These are phyloP conservation scores for Platyrinchus mystaceus DNA, from an alignment of 2,797 vertebrate genomes.

Conservation along the genomic window DNA sequence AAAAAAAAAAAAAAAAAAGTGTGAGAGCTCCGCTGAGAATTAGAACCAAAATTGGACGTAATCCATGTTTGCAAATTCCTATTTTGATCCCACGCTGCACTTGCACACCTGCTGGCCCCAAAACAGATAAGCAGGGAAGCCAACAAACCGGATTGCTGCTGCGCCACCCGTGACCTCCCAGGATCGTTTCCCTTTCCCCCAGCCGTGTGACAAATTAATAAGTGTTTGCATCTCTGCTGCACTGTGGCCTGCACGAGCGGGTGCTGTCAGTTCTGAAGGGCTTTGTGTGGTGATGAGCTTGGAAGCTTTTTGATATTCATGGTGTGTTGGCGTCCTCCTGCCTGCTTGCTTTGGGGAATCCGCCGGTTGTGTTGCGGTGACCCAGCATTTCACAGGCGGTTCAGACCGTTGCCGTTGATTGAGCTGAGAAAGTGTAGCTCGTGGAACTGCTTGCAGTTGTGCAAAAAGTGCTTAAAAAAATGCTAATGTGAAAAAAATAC, in stretches of 20 bases:
- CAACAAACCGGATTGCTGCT: neutral
- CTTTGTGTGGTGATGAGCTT: neutral
- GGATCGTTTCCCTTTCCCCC: neutral
- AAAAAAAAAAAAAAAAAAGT: neutral
- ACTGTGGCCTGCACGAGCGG: neutral
- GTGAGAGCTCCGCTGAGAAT: slow-evolving; percentile 1
- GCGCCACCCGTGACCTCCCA: neutral
- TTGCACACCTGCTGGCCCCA: neutral
- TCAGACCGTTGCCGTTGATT: neutral
- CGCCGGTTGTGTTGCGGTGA: neutral
- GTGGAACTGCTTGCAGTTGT: neutral
- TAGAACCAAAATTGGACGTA: neutral
- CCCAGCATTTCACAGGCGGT: neutral
- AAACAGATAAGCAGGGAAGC: slow-evolving; percentile 12
- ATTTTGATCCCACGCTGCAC: slow-evolving; percentile 19
- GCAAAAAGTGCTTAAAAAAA: neutral
- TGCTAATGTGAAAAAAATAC: neutral
- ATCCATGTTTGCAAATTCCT: slow-evolving; percentile 46
- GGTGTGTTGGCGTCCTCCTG: neutral
- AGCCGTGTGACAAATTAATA: slow-evolving; percentile 8
- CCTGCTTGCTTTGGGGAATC: slow-evolving; percentile 15
- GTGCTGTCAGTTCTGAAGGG: slow-evolving; percentile 6
- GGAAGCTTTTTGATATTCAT: slow-evolving; percentile 35
- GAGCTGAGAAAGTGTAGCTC: neutral
- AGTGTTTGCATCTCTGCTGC: neutral